phyloP scores from a whole-genome alignment of 2,797 vertebrate species.

The Clarias laeviceps region DNA sequence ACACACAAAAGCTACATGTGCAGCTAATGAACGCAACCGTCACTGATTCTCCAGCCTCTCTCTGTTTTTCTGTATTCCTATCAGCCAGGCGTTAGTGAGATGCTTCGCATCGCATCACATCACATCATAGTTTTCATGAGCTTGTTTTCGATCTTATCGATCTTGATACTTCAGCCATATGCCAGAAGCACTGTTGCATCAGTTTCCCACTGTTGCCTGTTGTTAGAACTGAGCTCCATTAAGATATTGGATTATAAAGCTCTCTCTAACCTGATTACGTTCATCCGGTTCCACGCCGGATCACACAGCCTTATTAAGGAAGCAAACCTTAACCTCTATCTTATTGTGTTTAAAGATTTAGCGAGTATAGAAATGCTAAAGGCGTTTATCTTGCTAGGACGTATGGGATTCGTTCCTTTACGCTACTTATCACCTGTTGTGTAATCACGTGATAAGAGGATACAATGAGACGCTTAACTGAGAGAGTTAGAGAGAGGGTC shows the following conservation, averaged over 20 bases:
- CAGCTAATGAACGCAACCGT: not conserved
- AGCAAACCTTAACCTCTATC: not conserved
- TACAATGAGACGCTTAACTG: not conserved
- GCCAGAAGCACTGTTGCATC: not conserved
- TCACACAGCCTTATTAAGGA: conserved; percentile 35
- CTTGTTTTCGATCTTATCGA: not conserved
- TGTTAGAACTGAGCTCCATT: conserved; percentile 38
- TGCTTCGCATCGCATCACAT: not conserved
- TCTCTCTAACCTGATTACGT: conserved; percentile 50
- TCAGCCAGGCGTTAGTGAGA: not conserved
- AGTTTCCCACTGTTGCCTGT: conserved; percentile 19
- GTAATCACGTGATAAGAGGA: not conserved
- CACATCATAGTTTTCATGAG: not conserved
- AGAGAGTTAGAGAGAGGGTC: not conserved
- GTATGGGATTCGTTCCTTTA: not conserved
- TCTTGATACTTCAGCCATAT: not conserved
- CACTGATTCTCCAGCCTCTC: not conserved
- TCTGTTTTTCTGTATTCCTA: not conserved
- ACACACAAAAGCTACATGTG: not conserved
- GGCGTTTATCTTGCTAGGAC: not conserved
- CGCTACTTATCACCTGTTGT: not conserved
- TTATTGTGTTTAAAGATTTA: not conserved
- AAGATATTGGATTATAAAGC: conserved; percentile 54
- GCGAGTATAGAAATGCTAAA: not conserved
- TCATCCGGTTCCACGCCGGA: conserved; percentile 44